These are phyloP conservation scores for Hoplostethus mediterraneus DNA, from an alignment of 2,797 vertebrate species.

Conservation along the genomic window DNA sequence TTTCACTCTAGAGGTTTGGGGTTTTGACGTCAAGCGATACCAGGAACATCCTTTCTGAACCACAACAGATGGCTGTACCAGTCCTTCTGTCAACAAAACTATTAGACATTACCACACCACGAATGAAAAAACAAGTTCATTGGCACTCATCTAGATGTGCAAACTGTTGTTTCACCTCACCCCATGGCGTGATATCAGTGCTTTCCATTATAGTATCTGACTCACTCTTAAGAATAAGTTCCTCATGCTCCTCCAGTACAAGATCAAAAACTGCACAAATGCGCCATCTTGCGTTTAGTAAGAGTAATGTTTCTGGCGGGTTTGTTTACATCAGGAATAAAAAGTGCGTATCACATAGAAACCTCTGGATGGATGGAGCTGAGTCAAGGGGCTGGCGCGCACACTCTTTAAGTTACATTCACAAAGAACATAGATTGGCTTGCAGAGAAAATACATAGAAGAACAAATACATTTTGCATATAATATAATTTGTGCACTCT, in stretches of 20 bases:
- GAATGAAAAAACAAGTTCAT: not conserved
- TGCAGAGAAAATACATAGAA: not conserved
- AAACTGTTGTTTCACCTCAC: conserved; percentile 14
- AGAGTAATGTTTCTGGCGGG: conserved; percentile 40
- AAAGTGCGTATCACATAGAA: conserved; percentile 86
- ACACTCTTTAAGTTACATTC: not conserved
- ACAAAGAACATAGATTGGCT: not conserved
- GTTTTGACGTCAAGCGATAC: conserved; percentile 18
- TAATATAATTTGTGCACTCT: not conserved
- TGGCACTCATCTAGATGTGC: not conserved
- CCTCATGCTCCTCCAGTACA: conserved; percentile 6
- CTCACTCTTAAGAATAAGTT: conserved; percentile 10
- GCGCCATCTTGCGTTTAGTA: conserved; percentile 65
- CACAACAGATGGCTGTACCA: conserved; percentile 1
- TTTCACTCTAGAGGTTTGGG: conserved; percentile 3
- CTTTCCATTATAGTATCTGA: not conserved
- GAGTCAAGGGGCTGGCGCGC: conserved; percentile 54
- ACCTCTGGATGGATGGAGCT: conserved; percentile 70
- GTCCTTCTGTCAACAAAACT: conserved; percentile 18
- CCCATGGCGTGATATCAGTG: conserved; percentile 19
- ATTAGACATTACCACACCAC: conserved; percentile 3
- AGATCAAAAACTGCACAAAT: conserved; percentile 38
- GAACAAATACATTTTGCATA: not conserved
- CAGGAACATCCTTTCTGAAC: conserved; percentile 10
- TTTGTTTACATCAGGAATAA: conserved; percentile 88